A percentile compares a stretch with the other conserved stretches of the same genome.
These are phyloP conservation scores for Norana najaformis DNA, from an alignment of 2,888 invertebrate species.

Conservation along the genomic window DNA sequence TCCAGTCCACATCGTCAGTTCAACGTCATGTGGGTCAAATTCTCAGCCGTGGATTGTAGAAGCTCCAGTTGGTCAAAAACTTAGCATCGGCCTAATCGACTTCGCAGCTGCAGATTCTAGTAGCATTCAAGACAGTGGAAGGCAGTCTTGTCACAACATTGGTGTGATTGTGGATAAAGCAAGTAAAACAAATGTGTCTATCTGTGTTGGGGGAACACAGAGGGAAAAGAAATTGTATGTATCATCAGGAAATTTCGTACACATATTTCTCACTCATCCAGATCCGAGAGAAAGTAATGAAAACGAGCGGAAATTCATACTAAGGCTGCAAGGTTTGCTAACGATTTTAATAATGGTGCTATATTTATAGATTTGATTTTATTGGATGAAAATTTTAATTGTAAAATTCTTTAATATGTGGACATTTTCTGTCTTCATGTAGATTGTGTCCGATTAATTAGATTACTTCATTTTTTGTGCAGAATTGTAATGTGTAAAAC, in stretches of 20 bases:
- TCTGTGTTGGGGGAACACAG: neutral
- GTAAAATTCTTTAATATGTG: neutral
- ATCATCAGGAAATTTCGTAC: neutral
- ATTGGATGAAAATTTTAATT: neutral
- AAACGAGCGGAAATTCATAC: neutral
- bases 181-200: neutral
- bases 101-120: neutral
- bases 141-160: neutral
- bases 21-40: neutral
- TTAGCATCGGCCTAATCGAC: neutral
- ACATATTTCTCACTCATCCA: neutral
- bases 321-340: neutral
- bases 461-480: too few species aligned
- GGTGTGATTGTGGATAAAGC: neutral
- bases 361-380: neutral
- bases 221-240: neutral
- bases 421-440: too few species aligned
- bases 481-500: too few species aligned
- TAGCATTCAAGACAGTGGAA: neutral
- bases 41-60: conserved; percentile 13
- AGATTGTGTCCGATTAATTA: too few species aligned
- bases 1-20: neutral
- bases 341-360: neutral
- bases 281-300: neutral
- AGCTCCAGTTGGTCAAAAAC: neutral